These are phyloP conservation scores for Peromyscus maniculatus DNA, from an alignment of 2,113 vertebrate species.

Conservation along the genomic window DNA sequence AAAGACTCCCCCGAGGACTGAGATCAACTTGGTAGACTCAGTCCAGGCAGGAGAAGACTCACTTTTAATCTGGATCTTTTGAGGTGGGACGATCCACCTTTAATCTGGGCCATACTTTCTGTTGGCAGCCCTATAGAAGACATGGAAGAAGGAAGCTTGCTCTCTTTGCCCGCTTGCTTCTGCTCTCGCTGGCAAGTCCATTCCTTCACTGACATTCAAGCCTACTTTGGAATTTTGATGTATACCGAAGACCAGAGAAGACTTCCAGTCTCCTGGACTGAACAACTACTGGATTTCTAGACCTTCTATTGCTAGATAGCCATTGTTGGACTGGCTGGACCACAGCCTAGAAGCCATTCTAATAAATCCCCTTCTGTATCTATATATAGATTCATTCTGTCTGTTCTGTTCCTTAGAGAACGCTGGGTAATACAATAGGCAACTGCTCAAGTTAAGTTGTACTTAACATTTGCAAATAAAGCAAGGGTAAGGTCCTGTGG, in stretches of 20 bases:
- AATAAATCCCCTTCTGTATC: neutral
- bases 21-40: too few relatives aligned
- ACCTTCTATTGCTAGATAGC: neutral
- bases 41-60: neutral
- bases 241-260: neutral
- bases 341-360: neutral
- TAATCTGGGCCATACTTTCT: neutral
- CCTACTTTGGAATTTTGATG: neutral
- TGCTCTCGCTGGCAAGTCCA: neutral
- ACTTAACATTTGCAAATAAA: neutral
- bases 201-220: neutral
- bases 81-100: neutral
- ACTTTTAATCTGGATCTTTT: neutral
- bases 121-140: neutral
- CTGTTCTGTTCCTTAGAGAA: neutral
- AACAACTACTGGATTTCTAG: neutral
- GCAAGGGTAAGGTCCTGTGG: neutral
- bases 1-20: too few relatives aligned
- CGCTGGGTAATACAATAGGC: neutral
- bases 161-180: neutral
- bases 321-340: neutral
- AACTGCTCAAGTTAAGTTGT: neutral
- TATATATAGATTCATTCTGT: neutral
- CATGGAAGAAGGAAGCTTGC: neutral
- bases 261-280: neutral